Conservation (phyloP, 2,888 invertebrate genomes). For the Microchrysa polita region DNA sequence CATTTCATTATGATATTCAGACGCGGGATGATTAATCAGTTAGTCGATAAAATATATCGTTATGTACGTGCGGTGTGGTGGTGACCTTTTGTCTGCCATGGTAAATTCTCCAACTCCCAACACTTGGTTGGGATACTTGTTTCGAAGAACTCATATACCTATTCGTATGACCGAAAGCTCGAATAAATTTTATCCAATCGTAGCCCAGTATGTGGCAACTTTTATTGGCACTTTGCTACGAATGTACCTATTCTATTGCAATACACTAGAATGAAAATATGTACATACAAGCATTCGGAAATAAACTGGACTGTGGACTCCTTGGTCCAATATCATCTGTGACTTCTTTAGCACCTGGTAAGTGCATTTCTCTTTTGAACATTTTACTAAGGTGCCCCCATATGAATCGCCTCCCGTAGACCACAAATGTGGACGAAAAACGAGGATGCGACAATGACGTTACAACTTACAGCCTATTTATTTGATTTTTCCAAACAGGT, state of each 20-base stretch:
- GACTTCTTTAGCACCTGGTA: slow-evolving; percentile 36
- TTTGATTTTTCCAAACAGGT: slow-evolving; percentile 9
- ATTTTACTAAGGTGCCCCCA: slow-evolving; percentile 7
- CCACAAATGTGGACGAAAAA: too few species aligned
- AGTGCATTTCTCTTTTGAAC: slow-evolving; percentile 41
- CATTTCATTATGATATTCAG: slow-evolving; percentile 1
- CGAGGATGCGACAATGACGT: not conserved
- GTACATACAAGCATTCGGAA: too few species aligned
- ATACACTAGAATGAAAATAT: too few species aligned
- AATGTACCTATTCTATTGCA: not conserved
- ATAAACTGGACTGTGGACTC: not conserved
- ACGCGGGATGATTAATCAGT: too few species aligned
- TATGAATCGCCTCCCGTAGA: too few species aligned
- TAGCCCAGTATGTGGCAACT: slow-evolving; percentile 48
- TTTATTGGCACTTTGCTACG: slow-evolving; percentile 45
- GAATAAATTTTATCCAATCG: slow-evolving; percentile 49
- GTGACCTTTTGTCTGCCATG: too few species aligned
- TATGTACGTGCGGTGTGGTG: too few species aligned
- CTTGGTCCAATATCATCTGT: not conserved
- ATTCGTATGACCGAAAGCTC: slow-evolving; percentile 44
- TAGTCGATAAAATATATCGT: too few species aligned
- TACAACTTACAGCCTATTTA: too few species aligned
- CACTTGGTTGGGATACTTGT: too few species aligned
- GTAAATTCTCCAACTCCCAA: too few species aligned
- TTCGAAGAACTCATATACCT: slow-evolving; percentile 36